A percentile compares a stretch with the other conserved stretches of the same genome.
phyloP scores from a whole-genome alignment of 2,888 invertebrate genomes.

The Drosophila cognata region DNA sequence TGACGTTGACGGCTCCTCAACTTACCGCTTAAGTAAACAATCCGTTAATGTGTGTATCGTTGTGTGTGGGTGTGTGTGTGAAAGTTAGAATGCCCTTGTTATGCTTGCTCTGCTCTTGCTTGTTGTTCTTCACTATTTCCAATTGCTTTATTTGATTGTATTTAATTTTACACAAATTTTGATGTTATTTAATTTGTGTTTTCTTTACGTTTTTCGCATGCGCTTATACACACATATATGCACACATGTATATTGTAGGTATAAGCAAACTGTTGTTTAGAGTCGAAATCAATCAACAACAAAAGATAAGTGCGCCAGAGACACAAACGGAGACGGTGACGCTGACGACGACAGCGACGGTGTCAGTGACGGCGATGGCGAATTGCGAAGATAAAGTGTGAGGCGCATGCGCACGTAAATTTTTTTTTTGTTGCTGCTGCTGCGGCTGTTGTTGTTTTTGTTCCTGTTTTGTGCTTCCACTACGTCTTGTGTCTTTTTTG shows the following conservation, averaged over 20 bases:
- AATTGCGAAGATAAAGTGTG: constrained; percentile 59
- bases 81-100: constrained; percentile 44
- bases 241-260: constrained; percentile 14
- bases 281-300: constrained; percentile 61
- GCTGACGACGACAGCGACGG: constrained; percentile 5
- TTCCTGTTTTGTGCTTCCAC: constrained; percentile 34
- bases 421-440: constrained; percentile 21
- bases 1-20: constrained; percentile 25
- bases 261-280: constrained; percentile 37
- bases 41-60: constrained; percentile 16
- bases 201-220: constrained; percentile 40
- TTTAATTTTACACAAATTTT: constrained; percentile 43
- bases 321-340: constrained; percentile 22
- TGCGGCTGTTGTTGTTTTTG: constrained; percentile 30
- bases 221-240: constrained; percentile 10
- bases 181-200: constrained; percentile 31
- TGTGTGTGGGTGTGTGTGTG: not conserved
- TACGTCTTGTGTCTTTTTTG: constrained; percentile 17
- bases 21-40: constrained; percentile 66
- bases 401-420: constrained; percentile 58
- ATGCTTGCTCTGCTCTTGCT: constrained; percentile 6
- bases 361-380: constrained; percentile 19
- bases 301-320: constrained; percentile 35
- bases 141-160: constrained; percentile 49
- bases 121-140: constrained; percentile 40